phyloP scores from a whole-genome alignment of 2,888 invertebrate genomes.

The Cheilosia vernalis region DNA sequence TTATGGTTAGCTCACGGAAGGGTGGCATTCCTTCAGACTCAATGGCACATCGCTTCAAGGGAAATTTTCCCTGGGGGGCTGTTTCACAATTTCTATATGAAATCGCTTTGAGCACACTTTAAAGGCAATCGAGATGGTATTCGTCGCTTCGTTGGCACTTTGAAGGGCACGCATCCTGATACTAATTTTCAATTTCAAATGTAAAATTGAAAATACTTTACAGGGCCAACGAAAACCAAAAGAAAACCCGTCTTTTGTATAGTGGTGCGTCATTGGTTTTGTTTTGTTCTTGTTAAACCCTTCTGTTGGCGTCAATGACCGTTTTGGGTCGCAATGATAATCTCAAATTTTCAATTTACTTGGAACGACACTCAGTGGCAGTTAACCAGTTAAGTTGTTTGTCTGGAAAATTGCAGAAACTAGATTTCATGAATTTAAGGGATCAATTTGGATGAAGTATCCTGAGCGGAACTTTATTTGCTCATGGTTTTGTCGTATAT shows the following conservation, averaged over 20 bases:
- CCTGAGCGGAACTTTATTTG: too few species aligned
- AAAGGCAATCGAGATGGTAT: slow-evolving; percentile 43
- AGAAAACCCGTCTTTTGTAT: slow-evolving; percentile 13
- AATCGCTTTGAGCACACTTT: slow-evolving; percentile 54
- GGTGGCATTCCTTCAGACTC: slow-evolving; percentile 2
- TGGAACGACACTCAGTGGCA: slow-evolving; percentile 18
- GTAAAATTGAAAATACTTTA: slow-evolving; percentile 52
- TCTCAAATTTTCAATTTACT: slow-evolving; percentile 36
- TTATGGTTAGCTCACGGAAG: background rate
- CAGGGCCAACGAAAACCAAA: slow-evolving; percentile 11
- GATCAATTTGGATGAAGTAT: too few species aligned
- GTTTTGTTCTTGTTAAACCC: background rate
- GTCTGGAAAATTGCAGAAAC: background rate
- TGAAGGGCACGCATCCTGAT: slow-evolving; percentile 39
- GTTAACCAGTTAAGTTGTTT: slow-evolving; percentile 6
- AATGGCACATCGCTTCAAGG: slow-evolving; percentile 29
- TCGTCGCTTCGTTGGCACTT: slow-evolving; percentile 23
- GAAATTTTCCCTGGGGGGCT: slow-evolving; percentile 46
- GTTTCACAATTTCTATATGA: slow-evolving; percentile 52
- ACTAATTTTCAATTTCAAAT: slow-evolving; percentile 66
- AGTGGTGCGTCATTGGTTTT: slow-evolving; percentile 26
- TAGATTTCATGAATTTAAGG: background rate
- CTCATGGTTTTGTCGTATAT: too few species aligned
- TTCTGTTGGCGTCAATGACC: background rate
- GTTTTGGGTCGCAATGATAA: slow-evolving; percentile 16